phyloP scores from a whole-genome alignment of 2,888 invertebrate genomes.

The Unio delphinus region DNA sequence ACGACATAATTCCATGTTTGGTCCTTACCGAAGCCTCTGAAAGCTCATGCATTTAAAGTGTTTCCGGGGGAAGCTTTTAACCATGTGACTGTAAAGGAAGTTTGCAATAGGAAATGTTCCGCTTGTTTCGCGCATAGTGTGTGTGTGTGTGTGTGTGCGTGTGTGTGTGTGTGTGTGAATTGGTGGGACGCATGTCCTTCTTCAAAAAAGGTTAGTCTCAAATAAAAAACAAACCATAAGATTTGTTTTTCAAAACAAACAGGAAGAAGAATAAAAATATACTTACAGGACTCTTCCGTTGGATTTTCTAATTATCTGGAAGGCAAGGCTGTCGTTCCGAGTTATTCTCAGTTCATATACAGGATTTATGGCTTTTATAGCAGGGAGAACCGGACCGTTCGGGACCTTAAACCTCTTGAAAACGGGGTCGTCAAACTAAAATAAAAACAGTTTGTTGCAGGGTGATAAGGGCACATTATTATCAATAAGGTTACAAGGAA shows the following conservation, averaged over 20 bases:
- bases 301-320: slow-evolving; percentile 57
- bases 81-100: too few species aligned
- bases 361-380: slow-evolving; percentile 15
- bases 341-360: slow-evolving; percentile 41
- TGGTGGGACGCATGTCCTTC: too few species aligned
- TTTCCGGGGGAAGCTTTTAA: too few species aligned
- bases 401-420: slow-evolving; percentile 59
- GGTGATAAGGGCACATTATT: not conserved
- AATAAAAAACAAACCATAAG: not conserved
- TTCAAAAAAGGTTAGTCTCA: too few species aligned
- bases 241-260: not conserved
- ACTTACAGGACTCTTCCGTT: slow-evolving; percentile 58
- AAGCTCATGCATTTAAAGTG: too few species aligned
- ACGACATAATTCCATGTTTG: too few species aligned
- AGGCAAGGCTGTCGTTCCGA: slow-evolving; percentile 61
- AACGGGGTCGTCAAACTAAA: slow-evolving; percentile 54
- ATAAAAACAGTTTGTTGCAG: not conserved
- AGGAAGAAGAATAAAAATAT: not conserved
- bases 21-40: too few species aligned
- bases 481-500: not conserved
- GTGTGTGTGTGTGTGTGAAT: too few species aligned
- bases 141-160: too few species aligned
- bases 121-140: too few species aligned
- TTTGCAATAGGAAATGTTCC: too few species aligned
- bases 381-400: slow-evolving; percentile 35